Evolutionary conservation across 2,797 vertebrate species (phyloP), one percentile per base, ranked within the genome.

Genomic region (Pelodytes ibericus): DNA sequence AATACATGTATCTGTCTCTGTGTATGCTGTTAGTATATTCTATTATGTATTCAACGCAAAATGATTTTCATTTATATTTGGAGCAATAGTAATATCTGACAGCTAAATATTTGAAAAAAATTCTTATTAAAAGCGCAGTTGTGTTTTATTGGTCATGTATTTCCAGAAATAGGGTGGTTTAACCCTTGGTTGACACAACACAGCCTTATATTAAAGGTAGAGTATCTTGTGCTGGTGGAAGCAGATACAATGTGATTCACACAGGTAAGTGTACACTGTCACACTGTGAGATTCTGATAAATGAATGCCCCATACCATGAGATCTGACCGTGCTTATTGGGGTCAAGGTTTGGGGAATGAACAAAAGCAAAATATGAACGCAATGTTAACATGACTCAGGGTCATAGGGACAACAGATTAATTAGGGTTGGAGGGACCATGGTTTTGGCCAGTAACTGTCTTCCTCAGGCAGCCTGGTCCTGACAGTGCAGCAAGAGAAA

Each of bases 401-500:
- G 86, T 90, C 86, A 85, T 74, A 83, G 79, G 72, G 83, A 85
- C 83, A 82, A 84, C 86, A 80, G 86, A 82, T 83, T 82, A 86
- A 86, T 85, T 84, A 72, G 76, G 74, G 72, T 80, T 86, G 83
- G 84, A 83, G 84, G 81, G 80, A 84, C 82, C 80, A 80, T 80
- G 61, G 77, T 80, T 86, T 83, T 80, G 85, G 80, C 75, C 80
- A 81, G 79, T 83, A 80, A 58, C 65, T 73, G 41, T 44, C 53
- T 70, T 57, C 56, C 67, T 77, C 51, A 66, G 51, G 69, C 69
- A 64, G 74, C 84, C 83, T 81, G 79, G 74, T 80, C 85, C 81
- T 84, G 81, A 86, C 83, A 86, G 90, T 87, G 81, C 74, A 83
- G 84, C 86, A 81, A 86, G 85, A 88, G 89, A 90, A 86, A n/a